Percentiles rank a stretch among this genome's conserved stretches.
Evolutionary conservation across 2,113 vertebrate species (phyloP).

Genomic region (Leptodactylus fuscus): DNA sequence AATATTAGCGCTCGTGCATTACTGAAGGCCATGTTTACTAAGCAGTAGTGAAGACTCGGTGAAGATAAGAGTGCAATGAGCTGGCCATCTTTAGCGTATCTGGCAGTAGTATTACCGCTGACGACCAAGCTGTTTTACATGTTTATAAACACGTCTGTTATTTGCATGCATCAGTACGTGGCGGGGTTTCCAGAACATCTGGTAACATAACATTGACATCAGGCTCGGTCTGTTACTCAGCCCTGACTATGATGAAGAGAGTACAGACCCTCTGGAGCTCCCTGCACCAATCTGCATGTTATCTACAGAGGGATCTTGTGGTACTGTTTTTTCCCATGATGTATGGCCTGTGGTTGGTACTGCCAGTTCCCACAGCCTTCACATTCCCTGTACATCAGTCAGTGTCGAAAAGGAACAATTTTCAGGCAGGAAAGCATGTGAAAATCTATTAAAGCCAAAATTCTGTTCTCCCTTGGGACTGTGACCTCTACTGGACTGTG

Average conservation of each 20-base stretch:
- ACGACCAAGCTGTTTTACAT: neutral
- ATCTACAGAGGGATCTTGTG: constrained; percentile 61
- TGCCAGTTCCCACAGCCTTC: constrained; percentile 84
- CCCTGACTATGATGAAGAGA: neutral
- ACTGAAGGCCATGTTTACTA: neutral
- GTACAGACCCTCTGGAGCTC: no score
- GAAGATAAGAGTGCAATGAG: neutral
- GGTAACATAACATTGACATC: neutral
- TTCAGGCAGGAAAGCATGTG: constrained; percentile 83
- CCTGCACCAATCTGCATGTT: constrained; percentile 53
- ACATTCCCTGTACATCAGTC: constrained; percentile 82
- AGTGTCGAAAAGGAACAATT: constrained; percentile 80
- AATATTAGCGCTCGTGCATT: neutral
- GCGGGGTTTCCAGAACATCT: constrained; percentile 7
- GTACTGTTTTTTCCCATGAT: constrained; percentile 73
- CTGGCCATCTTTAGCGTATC: neutral
- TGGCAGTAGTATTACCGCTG: neutral
- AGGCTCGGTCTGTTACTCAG: neutral
- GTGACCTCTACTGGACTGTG: constrained; percentile 75
- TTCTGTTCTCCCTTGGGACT: constrained; percentile 76
- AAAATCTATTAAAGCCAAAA: constrained; percentile 79
- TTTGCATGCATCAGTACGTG: neutral
- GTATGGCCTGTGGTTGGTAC: constrained; percentile 70
- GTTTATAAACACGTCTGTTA: constrained; percentile 37
- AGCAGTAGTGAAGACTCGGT: neutral